Base-by-base conservation (phyloP, 2,113 vertebrate species). In the Engystomops pustulosus region DNA sequence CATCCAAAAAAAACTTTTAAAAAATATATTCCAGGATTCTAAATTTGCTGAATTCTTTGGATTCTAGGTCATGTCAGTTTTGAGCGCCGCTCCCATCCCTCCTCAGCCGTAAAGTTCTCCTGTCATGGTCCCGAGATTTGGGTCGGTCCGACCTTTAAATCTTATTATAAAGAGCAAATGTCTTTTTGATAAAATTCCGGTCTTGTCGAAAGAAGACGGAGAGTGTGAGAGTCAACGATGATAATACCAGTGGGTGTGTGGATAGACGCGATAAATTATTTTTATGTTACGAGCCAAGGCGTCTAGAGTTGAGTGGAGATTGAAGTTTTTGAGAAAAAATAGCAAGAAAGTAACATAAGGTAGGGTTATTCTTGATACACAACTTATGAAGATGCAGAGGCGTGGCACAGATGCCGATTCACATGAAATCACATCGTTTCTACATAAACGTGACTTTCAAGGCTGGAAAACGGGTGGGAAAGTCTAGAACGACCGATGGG, bases 181-280 rank as follows among this genome's bases (percentile, higher is more conserved):
- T 67, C 62, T 67, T 36, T 67, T 67, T 67, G 62, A 67, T 67
- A 34, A 67, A 67, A 67, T 17, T 20, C 15, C 5, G 32, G n/a
- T 20, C 30, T 67, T 36, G 62, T 67, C 14, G 62, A 67, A n/a
- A 32, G 62, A 67, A 67, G 62, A 67, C 10, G 62, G 62, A 67
- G 62, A 67, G 60, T 7, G 60, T 18, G 60, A 32, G 27, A 65
- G 62, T 67, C 62, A 36, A 32, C 32, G 62, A 2, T 36, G 62
- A 67, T 67, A 67, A 67, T 67, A 67, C 62, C 30, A 6, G 62
- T 67, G 62, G 62, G 62, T 67, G 62, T 36, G 62, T 18, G 62
- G 27, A 36, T 7, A 36, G 62, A 67, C 18, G 62, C 32, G 62
- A 67, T 67, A 36, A 67, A 67, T 67, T 34, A 67, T 67, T 36